Base-by-base conservation (phyloP, 1,140 invertebrate species). In the Pristionchus pacificus region DNA sequence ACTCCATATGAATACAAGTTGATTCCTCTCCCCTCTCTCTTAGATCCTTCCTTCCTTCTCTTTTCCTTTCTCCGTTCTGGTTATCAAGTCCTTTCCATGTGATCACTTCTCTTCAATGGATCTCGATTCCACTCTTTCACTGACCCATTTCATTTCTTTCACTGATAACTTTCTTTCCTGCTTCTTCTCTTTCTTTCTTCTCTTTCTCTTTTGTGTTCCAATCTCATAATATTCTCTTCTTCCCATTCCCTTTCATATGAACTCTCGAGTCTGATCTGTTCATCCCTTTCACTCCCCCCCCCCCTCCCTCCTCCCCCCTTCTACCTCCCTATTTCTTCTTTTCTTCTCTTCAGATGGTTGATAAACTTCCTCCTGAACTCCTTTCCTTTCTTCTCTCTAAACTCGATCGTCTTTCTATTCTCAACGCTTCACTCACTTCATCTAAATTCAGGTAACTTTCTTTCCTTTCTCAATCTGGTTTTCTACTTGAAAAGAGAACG, bases 201-300 rank as follows among this genome's bases (percentile, higher is more conserved):
- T 14, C 25, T 61, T n/a, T 61, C 25, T 61, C 31, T 27, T 1
- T 6, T 25, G 60, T 27, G 33, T 57, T 30, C 59, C 59, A 38
- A 66, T 66, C 59, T 38, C 30, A 66, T 58, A 38, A 66, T 57
- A 38, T 66, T 27, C 0, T 2, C 0, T 24, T 38, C 19, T 27
- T 66, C 38, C 57, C 30, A 27, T n/a, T 32, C 64, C 2, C 10
- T 57, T 27, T 57, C 65, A 38, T 57, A 66, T 66, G 65, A 66
- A 58, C 59, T 66, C 59, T 57, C 59, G 65, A 58, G 57, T 66
- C 57, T 66, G 57, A 58, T 66, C 59, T 57, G 65, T 58, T 66
- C 65, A 66, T 66, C 63, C 33, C 10, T 27, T 15, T 24, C 32
- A n/a, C 29, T 49, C 32, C 29, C 30, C 29, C 24, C 6, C 27